Evolutionary conservation across 2,113 vertebrate genomes (phyloP), one percentile per base, ranked within the genome.

Genomic region (Gadus chalcogrammus): DNA sequence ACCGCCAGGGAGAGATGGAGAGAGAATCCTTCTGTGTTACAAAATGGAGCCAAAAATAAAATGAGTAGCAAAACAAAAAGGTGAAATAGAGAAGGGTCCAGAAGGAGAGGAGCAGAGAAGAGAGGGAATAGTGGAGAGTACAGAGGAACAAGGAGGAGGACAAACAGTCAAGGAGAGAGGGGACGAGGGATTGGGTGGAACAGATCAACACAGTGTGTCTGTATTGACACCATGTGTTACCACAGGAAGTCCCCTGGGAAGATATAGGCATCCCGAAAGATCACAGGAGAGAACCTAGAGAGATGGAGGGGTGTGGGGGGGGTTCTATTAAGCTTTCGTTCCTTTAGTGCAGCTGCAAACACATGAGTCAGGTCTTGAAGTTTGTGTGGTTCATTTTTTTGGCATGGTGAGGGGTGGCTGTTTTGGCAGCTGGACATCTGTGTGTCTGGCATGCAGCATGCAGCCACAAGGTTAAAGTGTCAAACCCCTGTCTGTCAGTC

Each of bases 191-290:
- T 76, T 82, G 69, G 73, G 67, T 75, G 77, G 20, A 73, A 68
- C 17, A 18, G 78, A 87, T 78, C 79, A 83, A 68, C 77, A 71
- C 76, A 8, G 31, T 42, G 63, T 65, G 63, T 66, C 64, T 48
- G 38, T 87, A 88, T 88, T 88, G 88, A 84, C 87, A 88, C 83
- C 88, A 88, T 88, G 83, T 90, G 88, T 88, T 85, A 84, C 83
- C 83, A 80, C 84, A 90, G 87, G 87, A 89, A 88, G 84, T 79
- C 82, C 72, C 77, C 64, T 76, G 79, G 77, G 81, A 88, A 81
- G 81, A 86, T 86, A 81, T 63, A 87, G 80, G 82, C 79, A 82
- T 67, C 74, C 67, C 66, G 68, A 78, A 77, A 88, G 82, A 87
- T 88, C 87, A 65, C 8, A 58, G 55, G 2, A 86, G 77, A 86